Evolutionary conservation across 2,888 invertebrate species (phyloP).

Genomic region (Shargacucullia verbasci): DNA sequence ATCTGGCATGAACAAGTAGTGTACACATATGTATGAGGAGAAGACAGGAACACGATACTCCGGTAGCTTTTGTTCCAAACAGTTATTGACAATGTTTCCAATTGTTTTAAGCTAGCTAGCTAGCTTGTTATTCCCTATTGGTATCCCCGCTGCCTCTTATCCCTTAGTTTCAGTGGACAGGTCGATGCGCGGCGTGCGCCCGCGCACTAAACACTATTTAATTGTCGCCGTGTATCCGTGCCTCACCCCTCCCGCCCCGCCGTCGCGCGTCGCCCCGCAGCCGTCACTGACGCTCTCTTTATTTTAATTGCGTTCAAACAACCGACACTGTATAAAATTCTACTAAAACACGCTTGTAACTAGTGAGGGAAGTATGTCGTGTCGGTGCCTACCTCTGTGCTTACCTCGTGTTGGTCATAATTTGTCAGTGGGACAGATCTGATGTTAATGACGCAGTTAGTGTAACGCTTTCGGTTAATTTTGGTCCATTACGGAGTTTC

Average conservation of each 20-base stretch:
- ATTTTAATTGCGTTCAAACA: conserved; percentile 43
- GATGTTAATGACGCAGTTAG: conserved; percentile 24
- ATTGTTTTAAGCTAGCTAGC: too few species aligned
- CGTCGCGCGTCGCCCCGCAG: not conserved
- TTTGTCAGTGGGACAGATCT: conserved; percentile 3
- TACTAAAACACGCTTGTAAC: conserved; percentile 10
- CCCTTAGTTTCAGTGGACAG: not conserved
- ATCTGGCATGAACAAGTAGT: too few species aligned
- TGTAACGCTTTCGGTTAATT: conserved; percentile 15
- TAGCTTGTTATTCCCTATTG: too few species aligned
- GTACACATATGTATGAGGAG: too few species aligned
- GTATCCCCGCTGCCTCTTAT: conserved; percentile 12
- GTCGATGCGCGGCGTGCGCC: conserved; percentile 17
- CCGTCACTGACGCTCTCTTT: conserved; percentile 22
- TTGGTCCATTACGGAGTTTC: conserved; percentile 7
- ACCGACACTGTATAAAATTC: conserved; percentile 5
- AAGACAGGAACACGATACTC: too few species aligned
- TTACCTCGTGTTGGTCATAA: not conserved
- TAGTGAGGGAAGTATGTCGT: conserved; percentile 10
- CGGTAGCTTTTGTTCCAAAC: too few species aligned
- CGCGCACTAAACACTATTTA: conserved; percentile 65
- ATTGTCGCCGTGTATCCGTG: conserved; percentile 55
- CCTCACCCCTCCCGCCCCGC: not conserved
- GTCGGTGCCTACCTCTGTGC: not conserved
- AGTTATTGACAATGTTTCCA: too few species aligned